phyloP scores from a whole-genome alignment of 2,113 vertebrate species.

The Helogale parvula region DNA sequence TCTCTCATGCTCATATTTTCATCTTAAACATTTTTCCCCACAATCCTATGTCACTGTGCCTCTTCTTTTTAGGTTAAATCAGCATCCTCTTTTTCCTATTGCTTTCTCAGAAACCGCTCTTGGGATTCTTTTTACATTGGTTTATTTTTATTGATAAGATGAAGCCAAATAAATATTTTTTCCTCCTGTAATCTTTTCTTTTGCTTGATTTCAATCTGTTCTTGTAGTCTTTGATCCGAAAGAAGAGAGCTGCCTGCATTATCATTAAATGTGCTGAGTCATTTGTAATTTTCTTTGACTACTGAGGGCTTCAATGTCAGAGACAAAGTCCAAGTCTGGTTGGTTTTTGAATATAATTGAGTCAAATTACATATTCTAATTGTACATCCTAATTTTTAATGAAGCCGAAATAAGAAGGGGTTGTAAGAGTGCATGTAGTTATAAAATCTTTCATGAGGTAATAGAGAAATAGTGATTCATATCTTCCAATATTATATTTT shows the following conservation, averaged over 20 bases:
- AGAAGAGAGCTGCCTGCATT: not conserved
- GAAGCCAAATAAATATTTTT: slow-evolving; percentile 10
- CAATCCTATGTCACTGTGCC: not conserved
- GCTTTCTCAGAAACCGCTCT: not conserved
- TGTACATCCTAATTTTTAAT: slow-evolving; percentile 70
- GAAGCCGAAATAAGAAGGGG: slow-evolving; percentile 60
- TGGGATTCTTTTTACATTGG: not conserved
- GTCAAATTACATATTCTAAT: slow-evolving; percentile 70
- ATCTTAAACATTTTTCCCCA: not conserved
- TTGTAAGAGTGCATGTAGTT: slow-evolving; percentile 63
- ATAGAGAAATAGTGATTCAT: slow-evolving; percentile 48
- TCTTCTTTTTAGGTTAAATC: not conserved
- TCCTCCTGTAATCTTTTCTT: not conserved
- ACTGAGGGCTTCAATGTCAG: slow-evolving; percentile 52
- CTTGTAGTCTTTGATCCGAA: slow-evolving; percentile 32
- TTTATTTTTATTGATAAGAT: slow-evolving; percentile 10
- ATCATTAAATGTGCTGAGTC: slow-evolving; percentile 67
- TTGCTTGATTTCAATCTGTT: not conserved
- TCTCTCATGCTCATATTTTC: not conserved
- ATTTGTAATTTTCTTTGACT: slow-evolving; percentile 67
- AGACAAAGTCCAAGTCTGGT: slow-evolving; percentile 45
- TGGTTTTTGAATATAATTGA: slow-evolving; percentile 64
- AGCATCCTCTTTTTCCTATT: not conserved
- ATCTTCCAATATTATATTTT: slow-evolving; percentile 54
- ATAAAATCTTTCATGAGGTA: slow-evolving; percentile 67